Conservation (phyloP, 2,113 vertebrate genomes). For the Cavia aperea region DNA sequence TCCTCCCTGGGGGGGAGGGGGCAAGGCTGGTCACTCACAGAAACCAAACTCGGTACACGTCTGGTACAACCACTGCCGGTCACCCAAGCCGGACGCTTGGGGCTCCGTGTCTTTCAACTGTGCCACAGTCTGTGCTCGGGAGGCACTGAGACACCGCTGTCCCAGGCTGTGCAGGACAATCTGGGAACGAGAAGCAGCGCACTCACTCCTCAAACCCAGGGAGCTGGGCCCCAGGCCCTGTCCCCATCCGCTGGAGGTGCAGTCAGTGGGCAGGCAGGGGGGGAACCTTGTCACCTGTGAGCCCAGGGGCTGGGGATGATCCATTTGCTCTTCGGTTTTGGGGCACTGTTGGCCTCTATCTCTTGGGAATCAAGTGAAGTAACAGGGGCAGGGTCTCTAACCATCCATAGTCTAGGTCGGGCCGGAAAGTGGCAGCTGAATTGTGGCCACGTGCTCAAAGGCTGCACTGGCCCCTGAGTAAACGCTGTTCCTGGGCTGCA, state of each 20-base stretch:
- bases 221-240: background rate
- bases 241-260: background rate
- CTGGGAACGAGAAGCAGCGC: conserved; percentile 57
- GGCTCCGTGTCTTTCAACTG: conserved; percentile 72
- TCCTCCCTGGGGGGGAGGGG: background rate
- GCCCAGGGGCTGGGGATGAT: background rate
- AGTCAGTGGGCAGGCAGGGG: background rate
- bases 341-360: background rate
- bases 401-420: background rate
- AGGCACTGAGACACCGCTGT: conserved; percentile 76
- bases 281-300: background rate
- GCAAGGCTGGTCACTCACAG: conserved; percentile 74
- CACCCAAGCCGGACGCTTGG: conserved; percentile 23
- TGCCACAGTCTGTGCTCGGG: conserved; percentile 69
- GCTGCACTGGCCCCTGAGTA: fast-evolving
- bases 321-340: background rate
- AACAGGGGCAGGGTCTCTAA: background rate
- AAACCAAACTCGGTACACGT: conserved; percentile 88
- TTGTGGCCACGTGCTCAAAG: too few relatives aligned
- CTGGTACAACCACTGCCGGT: conserved; percentile 86
- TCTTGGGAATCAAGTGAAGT: background rate
- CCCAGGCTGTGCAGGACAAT: conserved; percentile 63
- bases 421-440: background rate
- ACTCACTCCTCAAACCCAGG: too few relatives aligned
- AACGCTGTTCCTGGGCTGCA: background rate